phyloP scores from a whole-genome alignment of 1,140 invertebrate species.

The Samia ricini region DNA sequence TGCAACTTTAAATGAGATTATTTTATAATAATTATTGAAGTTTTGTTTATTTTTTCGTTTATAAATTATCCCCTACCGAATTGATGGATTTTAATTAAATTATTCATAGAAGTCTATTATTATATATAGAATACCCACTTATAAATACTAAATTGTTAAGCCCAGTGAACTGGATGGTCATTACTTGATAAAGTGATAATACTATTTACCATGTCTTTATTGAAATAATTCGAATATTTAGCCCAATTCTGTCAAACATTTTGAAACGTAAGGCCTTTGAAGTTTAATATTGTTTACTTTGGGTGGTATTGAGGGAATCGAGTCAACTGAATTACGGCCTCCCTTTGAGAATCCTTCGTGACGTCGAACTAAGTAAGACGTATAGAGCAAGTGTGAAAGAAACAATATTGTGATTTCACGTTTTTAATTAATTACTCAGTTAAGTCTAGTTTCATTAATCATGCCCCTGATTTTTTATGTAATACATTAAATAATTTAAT shows the following conservation, averaged over 20 bases:
- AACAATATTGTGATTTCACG: slow-evolving; percentile 24
- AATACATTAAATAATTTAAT: too few relatives aligned
- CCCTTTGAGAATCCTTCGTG: slow-evolving; percentile 34
- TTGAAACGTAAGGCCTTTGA: slow-evolving; percentile 29
- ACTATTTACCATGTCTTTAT: neutral
- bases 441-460: neutral
- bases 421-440: slow-evolving; percentile 17
- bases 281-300: slow-evolving; percentile 40
- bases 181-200: neutral
- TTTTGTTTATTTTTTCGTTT: too few relatives aligned
- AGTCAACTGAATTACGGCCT: slow-evolving; percentile 38
- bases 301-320: slow-evolving; percentile 35
- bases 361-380: slow-evolving; percentile 23
- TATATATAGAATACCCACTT: too few relatives aligned
- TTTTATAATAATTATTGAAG: too few relatives aligned
- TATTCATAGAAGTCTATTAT: too few relatives aligned
- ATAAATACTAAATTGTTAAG: too few relatives aligned
- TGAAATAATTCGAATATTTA: neutral
- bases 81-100: too few relatives aligned
- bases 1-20: too few relatives aligned
- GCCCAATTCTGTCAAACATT: slow-evolving; percentile 24
- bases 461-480: neutral
- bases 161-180: too few relatives aligned
- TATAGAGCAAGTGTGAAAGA: slow-evolving; percentile 24
- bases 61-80: too few relatives aligned